Base-by-base conservation (phyloP, 2,888 invertebrate genomes). In the Zygaena filipendulae region DNA sequence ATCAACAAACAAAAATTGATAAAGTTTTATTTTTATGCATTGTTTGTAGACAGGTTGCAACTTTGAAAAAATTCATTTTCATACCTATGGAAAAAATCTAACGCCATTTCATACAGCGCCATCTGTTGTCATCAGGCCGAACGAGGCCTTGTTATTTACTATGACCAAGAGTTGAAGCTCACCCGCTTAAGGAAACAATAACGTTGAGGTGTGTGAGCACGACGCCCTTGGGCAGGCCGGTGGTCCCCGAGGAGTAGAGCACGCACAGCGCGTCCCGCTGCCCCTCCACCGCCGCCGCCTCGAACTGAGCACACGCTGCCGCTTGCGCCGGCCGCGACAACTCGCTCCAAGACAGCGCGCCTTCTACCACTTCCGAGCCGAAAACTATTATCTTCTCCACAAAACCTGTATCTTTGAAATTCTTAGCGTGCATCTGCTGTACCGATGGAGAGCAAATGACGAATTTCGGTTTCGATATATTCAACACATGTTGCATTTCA, bases 381-480 rank as follows among this genome's bases (percentile, higher is more conserved):
- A 60, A 63, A 3, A 67, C 2, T 1, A 72, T 54, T 1, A 61
- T 40, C 20, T 52, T 52, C 25, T 61, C 42, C 1, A 71, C 1
- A 21, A 36, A 51, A 5, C 40, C 35, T 0, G 56, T 13, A 0
- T 43, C 32, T 33, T 45, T 42, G 0, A 69, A 22, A 0, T 45
- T 47, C 21, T 49, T 47, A 2, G 19, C 35, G 19, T 62, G 59
- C 0, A 18, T 25, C 36, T 61, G 52, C 39, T 53, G 64, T 0
- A 47, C 43, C 2, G 21, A 2, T 2, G 59, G 59, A 0, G 74
- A 71, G 20, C 60, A 62, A 27, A 72, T 49, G 0, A 72, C 23
- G 35, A 52, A 49, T 37, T 47, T 53, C 2, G 74, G 72, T 35
- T 68, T 70, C 0, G 69, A 52, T 36, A 74, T 69, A 22, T 44